Percentiles rank a stretch among this genome's conserved stretches.
These are phyloP conservation scores for Sebastes paucispinis DNA, from an alignment of 2,797 vertebrate genomes.

Conservation along the genomic window DNA sequence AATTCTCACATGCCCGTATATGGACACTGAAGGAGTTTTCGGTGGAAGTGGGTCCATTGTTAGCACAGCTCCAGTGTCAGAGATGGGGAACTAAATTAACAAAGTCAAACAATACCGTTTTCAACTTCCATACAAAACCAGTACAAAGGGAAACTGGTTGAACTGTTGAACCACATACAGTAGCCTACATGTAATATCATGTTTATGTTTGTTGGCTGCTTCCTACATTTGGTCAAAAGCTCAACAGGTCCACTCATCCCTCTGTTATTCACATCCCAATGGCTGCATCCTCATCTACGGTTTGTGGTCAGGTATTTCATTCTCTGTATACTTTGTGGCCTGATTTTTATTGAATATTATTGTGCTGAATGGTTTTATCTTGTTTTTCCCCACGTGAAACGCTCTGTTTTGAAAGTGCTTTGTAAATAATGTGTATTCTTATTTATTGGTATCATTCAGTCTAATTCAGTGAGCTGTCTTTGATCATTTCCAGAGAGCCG, in stretches of 20 bases:
- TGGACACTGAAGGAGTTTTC: background rate
- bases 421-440: background rate
- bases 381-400: too few species aligned
- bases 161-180: background rate
- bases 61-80: background rate
- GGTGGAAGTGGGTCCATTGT: background rate
- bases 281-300: background rate
- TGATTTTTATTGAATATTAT: too few species aligned
- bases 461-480: background rate
- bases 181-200: background rate
- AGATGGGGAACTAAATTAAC: background rate
- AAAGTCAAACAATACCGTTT: background rate
- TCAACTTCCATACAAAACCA: background rate
- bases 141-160: too few species aligned
- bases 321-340: background rate
- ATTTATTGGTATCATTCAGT: background rate
- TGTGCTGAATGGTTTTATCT: too few species aligned
- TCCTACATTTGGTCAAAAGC: background rate
- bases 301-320: background rate
- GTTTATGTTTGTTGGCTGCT: background rate
- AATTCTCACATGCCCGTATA: too few species aligned
- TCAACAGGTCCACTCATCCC: background rate
- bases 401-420: background rate
- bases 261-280: background rate
- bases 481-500: constrained; percentile 22